These are phyloP conservation scores for Limnephilus auricula DNA, from an alignment of 2,888 invertebrate species.

Conservation along the genomic window DNA sequence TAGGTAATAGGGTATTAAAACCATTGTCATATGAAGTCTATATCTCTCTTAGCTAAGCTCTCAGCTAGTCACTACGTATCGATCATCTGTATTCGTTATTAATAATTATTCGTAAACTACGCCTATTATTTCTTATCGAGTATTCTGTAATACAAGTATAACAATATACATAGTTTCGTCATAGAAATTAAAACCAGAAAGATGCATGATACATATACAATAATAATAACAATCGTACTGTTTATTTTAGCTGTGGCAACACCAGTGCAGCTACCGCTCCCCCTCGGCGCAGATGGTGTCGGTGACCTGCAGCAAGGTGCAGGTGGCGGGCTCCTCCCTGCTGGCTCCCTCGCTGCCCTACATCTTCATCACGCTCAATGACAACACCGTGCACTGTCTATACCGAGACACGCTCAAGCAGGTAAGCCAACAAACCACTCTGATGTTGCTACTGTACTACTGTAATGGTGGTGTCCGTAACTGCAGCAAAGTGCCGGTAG, in stretches of 20 bases:
- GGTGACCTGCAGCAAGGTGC: constrained; percentile 80
- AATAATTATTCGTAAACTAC: too few relatives aligned
- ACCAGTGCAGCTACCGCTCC: constrained; percentile 75
- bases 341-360: constrained; percentile 69
- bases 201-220: too few relatives aligned
- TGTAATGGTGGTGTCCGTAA: constrained; percentile 77
- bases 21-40: too few relatives aligned
- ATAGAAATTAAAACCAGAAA: too few relatives aligned
- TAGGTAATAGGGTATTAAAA: too few relatives aligned
- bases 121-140: too few relatives aligned
- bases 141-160: too few relatives aligned
- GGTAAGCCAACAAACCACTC: constrained; percentile 68
- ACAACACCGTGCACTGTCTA: constrained; percentile 84
- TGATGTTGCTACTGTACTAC: neutral
- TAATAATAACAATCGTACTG: neutral
- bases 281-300: constrained; percentile 79
- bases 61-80: too few relatives aligned
- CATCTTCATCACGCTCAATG: constrained; percentile 82
- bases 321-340: constrained; percentile 71
- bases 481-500: constrained; percentile 79
- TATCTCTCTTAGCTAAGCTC: too few relatives aligned
- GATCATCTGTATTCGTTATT: too few relatives aligned
- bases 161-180: too few relatives aligned
- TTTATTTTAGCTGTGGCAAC: constrained; percentile 78
- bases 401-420: constrained; percentile 79